These are phyloP conservation scores for Portevinia maculata DNA, from an alignment of 2,888 invertebrate genomes.

Conservation along the genomic window DNA sequence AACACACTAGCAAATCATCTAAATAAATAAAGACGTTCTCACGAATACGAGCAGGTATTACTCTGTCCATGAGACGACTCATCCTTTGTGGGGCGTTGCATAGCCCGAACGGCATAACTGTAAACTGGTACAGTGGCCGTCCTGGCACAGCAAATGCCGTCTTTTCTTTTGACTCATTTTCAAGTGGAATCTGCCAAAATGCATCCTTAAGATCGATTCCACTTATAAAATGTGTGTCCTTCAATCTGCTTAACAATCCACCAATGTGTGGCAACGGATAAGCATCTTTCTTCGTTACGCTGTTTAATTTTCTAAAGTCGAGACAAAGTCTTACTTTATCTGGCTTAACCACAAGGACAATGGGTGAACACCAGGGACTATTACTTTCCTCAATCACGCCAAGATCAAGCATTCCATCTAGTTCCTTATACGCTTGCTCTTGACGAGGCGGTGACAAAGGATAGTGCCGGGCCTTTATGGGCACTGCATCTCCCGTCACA, in stretches of 20 bases:
- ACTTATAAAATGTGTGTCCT: conserved; percentile 63
- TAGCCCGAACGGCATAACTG: conserved; percentile 11
- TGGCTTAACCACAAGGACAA: conserved; percentile 74
- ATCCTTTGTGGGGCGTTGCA: conserved; percentile 6
- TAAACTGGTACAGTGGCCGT: conserved; percentile 17
- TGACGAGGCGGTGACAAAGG: conserved; percentile 9
- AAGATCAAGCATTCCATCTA: neutral
- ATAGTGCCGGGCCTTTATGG: neutral
- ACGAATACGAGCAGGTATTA: neutral
- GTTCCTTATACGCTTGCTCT: conserved; percentile 2
- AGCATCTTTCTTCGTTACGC: conserved; percentile 18
- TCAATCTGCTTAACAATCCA: conserved; percentile 72
- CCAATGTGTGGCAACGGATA: conserved; percentile 68
- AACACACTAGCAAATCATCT: too few species aligned
- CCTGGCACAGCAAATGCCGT: conserved; percentile 22
- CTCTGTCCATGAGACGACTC: too few species aligned
- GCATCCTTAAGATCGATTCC: conserved; percentile 40
- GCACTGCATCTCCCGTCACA: neutral
- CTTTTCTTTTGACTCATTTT: conserved; percentile 3
- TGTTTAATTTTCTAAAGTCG: conserved; percentile 15
- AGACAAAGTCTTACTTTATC: conserved; percentile 5
- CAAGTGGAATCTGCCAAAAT: conserved; percentile 38
- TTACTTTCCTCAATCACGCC: conserved; percentile 11
- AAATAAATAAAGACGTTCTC: neutral
- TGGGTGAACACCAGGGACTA: neutral